phyloP scores from a whole-genome alignment of 2,797 vertebrate genomes.

The Sarcoramphus papa region DNA sequence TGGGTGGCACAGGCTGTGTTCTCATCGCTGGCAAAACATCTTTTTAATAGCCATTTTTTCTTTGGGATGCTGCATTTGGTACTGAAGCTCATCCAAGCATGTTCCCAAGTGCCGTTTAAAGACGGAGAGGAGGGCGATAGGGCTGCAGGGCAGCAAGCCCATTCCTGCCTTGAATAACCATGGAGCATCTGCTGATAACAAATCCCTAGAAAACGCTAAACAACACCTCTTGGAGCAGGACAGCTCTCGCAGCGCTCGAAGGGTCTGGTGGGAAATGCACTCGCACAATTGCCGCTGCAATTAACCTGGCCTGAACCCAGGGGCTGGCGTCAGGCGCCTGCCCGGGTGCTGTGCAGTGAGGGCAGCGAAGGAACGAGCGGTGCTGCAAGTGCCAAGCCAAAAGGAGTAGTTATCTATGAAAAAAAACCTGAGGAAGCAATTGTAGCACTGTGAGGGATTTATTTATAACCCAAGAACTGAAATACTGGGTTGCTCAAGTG shows the following conservation, averaged over 20 bases:
- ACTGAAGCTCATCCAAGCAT: neutral
- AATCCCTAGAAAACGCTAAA: neutral
- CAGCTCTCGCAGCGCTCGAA: neutral
- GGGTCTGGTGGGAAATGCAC: neutral
- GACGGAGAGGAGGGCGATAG: accelerated
- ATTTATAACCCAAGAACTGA: neutral
- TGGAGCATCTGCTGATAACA: neutral
- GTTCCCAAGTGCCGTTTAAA: neutral
- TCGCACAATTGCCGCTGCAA: neutral
- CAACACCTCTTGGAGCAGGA: neutral
- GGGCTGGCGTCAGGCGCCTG: neutral
- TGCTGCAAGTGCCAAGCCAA: neutral
- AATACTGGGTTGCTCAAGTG: neutral
- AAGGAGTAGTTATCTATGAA: neutral
- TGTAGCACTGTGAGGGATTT: neutral
- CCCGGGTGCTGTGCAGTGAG: neutral
- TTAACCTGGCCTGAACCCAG: neutral
- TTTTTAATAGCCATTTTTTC: neutral
- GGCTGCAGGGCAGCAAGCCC: neutral
- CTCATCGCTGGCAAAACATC: neutral
- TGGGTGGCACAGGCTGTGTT: neutral
- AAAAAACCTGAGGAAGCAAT: neutral
- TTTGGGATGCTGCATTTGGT: neutral
- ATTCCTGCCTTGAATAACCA: neutral
- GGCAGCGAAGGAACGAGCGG: accelerated